Conservation (phyloP, 2,888 invertebrate genomes). For the Polylopha cassiicola region DNA sequence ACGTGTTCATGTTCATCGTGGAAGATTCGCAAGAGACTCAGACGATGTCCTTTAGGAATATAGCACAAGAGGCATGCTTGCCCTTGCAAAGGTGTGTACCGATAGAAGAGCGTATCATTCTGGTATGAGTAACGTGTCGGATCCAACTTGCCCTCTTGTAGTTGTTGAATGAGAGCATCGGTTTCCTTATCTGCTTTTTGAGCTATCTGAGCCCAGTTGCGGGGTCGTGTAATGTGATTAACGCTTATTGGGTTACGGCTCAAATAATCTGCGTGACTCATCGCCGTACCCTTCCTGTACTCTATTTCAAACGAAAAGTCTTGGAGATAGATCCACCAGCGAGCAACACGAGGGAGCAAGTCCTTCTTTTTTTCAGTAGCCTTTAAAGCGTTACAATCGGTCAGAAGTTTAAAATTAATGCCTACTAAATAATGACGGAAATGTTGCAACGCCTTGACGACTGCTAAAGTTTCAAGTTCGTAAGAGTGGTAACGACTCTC, state of each 20-base stretch:
- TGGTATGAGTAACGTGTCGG: not conserved
- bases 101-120: not conserved
- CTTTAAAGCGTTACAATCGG: slow-evolving; percentile 20
- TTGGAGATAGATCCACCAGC: slow-evolving; percentile 27
- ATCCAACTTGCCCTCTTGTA: slow-evolving; percentile 1
- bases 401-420: slow-evolving; percentile 6
- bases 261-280: slow-evolving; percentile 17
- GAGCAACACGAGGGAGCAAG: slow-evolving; percentile 23
- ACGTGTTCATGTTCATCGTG: slow-evolving; percentile 16
- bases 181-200: slow-evolving; percentile 12
- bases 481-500: slow-evolving; percentile 9
- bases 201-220: slow-evolving; percentile 12
- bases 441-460: slow-evolving; percentile 8
- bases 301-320: slow-evolving; percentile 25
- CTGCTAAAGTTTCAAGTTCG: slow-evolving; percentile 10
- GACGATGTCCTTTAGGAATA: slow-evolving; percentile 11
- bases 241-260: slow-evolving; percentile 9
- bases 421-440: slow-evolving; percentile 15
- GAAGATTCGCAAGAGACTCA: slow-evolving; percentile 10
- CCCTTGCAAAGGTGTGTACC: slow-evolving; percentile 1
- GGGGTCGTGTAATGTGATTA: slow-evolving; percentile 1
- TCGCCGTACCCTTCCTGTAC: slow-evolving; percentile 23
- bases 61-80: slow-evolving; percentile 5
- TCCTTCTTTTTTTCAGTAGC: slow-evolving; percentile 24
- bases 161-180: not conserved